Evolutionary conservation across 2,888 invertebrate genomes (phyloP).

Genomic region (Lithosia quadra): DNA sequence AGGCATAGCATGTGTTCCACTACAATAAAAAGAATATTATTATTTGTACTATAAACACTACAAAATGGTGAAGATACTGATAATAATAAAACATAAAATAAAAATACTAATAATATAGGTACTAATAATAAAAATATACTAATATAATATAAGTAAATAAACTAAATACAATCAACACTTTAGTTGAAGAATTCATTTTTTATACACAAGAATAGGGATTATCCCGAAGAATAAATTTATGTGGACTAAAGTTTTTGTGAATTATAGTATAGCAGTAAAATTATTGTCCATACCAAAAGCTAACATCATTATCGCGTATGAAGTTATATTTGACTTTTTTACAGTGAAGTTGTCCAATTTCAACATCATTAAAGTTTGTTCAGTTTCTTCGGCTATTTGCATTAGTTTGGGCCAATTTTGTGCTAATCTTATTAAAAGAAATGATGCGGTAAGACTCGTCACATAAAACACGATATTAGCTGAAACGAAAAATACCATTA

Average conservation of each 20-base stretch:
- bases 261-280: no score
- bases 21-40: background rate
- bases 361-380: conserved; percentile 4
- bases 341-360: background rate
- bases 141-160: no score
- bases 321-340: conserved; percentile 3
- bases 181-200: no score
- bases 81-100: no score
- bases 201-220: no score
- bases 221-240: no score
- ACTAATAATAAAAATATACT: no score
- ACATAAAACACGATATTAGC: background rate
- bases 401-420: conserved; percentile 6
- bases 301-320: conserved; percentile 2
- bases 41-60: background rate
- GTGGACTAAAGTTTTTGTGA: no score
- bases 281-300: conserved; percentile 13
- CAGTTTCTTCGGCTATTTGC: conserved; percentile 14
- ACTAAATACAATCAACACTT: no score
- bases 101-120: no score
- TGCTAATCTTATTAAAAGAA: conserved; percentile 6
- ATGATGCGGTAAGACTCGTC: background rate
- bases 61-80: no score
- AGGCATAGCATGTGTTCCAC: conserved; percentile 9
- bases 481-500: background rate